These are phyloP conservation scores for Temnothorax ravouxi DNA, from an alignment of 2,888 invertebrate species.

Conservation along the genomic window DNA sequence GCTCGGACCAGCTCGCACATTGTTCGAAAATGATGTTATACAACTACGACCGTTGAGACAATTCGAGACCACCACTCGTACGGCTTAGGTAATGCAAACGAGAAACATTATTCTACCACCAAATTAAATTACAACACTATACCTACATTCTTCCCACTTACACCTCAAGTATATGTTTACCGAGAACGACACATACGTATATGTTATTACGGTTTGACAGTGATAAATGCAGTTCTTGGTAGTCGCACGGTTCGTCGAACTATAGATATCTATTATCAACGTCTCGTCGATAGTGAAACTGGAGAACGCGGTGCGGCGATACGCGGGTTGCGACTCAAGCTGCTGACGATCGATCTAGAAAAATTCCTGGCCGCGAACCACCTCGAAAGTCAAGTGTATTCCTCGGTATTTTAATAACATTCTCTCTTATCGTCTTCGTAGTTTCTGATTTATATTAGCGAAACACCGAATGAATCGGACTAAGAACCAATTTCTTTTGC, in stretches of 20 bases:
- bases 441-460: not conserved
- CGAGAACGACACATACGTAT: not conserved
- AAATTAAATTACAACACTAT: not conserved
- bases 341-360: slow-evolving; percentile 27
- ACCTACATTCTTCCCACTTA: not conserved
- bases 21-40: not conserved
- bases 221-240: slow-evolving; percentile 9
- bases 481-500: not conserved
- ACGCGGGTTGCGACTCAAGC: slow-evolving; percentile 20
- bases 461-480: not conserved
- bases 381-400: not conserved
- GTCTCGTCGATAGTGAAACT: slow-evolving; percentile 30
- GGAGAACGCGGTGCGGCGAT: not conserved
- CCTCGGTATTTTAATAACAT: not conserved
- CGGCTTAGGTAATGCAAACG: not conserved
- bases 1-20: not conserved
- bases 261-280: slow-evolving; percentile 6
- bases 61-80: slow-evolving; percentile 1
- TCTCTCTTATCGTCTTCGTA: not conserved
- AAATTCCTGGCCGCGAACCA: slow-evolving; percentile 3
- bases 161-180: not conserved
- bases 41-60: not conserved
- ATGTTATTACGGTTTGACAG: not conserved
- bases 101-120: not conserved
- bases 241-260: slow-evolving; percentile 31